Percentiles rank a stretch among this genome's conserved stretches.
Conservation (phyloP, 2,797 vertebrate genomes). For the Lutjanus campechanus region DNA sequence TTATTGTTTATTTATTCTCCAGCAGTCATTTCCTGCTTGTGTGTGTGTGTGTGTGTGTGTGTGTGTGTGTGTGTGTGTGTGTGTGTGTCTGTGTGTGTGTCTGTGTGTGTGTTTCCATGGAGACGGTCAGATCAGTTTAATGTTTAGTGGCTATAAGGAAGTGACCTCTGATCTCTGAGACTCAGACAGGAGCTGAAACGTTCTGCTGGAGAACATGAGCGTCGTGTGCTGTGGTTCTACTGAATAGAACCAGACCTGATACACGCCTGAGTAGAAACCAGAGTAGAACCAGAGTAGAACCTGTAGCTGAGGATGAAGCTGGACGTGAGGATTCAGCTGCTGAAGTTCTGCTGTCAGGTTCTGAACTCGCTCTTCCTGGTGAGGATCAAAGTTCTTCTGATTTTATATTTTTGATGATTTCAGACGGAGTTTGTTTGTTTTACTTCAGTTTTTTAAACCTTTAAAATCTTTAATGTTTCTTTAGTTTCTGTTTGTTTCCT, state of each 20-base stretch:
- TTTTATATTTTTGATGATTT: too few relatives aligned
- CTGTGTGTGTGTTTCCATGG: slow-evolving; percentile 20
- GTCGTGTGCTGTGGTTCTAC: not conserved
- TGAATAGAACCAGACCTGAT: not conserved
- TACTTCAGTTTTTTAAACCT: too few relatives aligned
- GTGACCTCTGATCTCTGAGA: slow-evolving; percentile 69
- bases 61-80: not conserved
- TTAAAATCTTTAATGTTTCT: too few relatives aligned
- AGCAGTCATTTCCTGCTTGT: too few relatives aligned
- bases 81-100: slow-evolving; percentile 11
- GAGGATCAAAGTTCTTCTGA: slow-evolving; percentile 9
- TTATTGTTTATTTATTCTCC: too few relatives aligned
- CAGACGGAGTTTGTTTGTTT: too few relatives aligned
- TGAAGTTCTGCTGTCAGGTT: slow-evolving; percentile 72
- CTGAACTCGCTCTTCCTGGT: slow-evolving; percentile 79
- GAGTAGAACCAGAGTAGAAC: not conserved
- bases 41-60: slow-evolving; percentile 6
- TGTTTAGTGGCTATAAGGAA: slow-evolving; percentile 75
- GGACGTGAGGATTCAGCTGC: slow-evolving; percentile 73
- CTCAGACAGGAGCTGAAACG: not conserved
- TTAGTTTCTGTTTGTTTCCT: too few relatives aligned
- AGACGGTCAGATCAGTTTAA: slow-evolving; percentile 52
- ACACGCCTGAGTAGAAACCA: not conserved
- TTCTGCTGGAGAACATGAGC: not conserved
- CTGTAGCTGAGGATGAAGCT: slow-evolving; percentile 66